Evolutionary conservation across 2,113 vertebrate genomes (phyloP).

Genomic region (Epinephelus moara): DNA sequence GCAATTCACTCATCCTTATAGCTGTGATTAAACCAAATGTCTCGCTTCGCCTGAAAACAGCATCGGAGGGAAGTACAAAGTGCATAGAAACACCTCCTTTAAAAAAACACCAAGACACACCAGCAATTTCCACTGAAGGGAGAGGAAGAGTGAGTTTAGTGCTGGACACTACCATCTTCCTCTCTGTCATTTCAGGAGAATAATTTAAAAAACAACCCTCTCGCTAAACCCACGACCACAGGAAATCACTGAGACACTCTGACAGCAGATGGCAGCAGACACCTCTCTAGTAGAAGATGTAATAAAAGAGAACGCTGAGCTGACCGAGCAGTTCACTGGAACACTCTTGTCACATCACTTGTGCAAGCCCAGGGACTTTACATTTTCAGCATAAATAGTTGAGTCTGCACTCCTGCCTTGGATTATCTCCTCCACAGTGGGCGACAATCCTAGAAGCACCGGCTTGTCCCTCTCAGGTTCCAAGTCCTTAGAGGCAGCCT

Average conservation of each 20-base stretch:
- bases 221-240: slow-evolving; percentile 4
- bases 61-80: neutral
- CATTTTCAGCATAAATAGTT: slow-evolving; percentile 52
- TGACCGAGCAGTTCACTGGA: slow-evolving; percentile 32
- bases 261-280: slow-evolving; percentile 40
- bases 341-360: slow-evolving; percentile 17
- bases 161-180: neutral
- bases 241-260: slow-evolving; percentile 36
- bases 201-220: slow-evolving; percentile 24
- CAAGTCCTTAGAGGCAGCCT: slow-evolving; percentile 36
- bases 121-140: neutral
- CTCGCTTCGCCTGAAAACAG: neutral
- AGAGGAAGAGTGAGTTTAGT: neutral
- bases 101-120: slow-evolving; percentile 11
- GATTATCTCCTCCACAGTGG: slow-evolving; percentile 15
- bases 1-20: neutral
- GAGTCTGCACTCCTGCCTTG: slow-evolving; percentile 12
- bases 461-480: slow-evolving; percentile 20
- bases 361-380: slow-evolving; percentile 8
- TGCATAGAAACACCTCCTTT: neutral
- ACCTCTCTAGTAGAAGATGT: neutral
- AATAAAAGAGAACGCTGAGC: slow-evolving; percentile 7
- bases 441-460: slow-evolving; percentile 3
- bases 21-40: neutral
- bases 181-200: slow-evolving; percentile 2